These are phyloP conservation scores for Euura saliciscinereae DNA, from an alignment of 1,140 invertebrate species.

Conservation along the genomic window DNA sequence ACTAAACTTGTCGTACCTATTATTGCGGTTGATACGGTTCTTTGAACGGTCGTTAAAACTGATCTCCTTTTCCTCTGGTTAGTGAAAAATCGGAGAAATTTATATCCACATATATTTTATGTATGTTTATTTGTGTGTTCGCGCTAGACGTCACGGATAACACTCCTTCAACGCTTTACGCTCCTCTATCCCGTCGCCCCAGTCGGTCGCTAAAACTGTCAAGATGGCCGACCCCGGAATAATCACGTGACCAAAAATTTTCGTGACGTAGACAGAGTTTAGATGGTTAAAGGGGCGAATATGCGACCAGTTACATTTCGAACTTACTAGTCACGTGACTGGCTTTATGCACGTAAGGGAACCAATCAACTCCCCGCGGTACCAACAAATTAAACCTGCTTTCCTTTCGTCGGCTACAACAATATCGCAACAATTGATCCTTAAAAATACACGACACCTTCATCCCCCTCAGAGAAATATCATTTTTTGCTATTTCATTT, in stretches of 20 bases:
- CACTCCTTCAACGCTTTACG: slow-evolving; percentile 30
- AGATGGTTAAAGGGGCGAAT: slow-evolving; percentile 38
- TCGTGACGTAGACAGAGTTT: slow-evolving; percentile 38
- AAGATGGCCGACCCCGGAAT: slow-evolving; percentile 46
- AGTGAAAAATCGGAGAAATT: no score
- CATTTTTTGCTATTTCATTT: no score
- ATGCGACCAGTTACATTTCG: slow-evolving; percentile 32
- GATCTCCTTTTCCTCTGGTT: no score
- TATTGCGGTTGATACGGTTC: no score
- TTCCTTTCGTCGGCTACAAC: not conserved
- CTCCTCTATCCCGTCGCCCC: slow-evolving; percentile 44
- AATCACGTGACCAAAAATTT: slow-evolving; percentile 50
- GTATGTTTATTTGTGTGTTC: slow-evolving; percentile 49
- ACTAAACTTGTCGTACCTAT: no score
- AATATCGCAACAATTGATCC: not conserved
- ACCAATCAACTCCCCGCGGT: slow-evolving; percentile 26
- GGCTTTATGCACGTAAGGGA: slow-evolving; percentile 34
- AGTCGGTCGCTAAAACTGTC: slow-evolving; percentile 53
- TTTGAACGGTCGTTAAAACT: no score
- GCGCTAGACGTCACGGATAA: slow-evolving; percentile 53
- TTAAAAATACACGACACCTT: no score
- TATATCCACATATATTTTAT: slow-evolving; percentile 47
- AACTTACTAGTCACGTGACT: slow-evolving; percentile 35
- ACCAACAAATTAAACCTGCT: not conserved
- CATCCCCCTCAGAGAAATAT: no score